Conservation (phyloP, 64 coral and sea anemone species). For the Montipora efflorescens region DNA sequence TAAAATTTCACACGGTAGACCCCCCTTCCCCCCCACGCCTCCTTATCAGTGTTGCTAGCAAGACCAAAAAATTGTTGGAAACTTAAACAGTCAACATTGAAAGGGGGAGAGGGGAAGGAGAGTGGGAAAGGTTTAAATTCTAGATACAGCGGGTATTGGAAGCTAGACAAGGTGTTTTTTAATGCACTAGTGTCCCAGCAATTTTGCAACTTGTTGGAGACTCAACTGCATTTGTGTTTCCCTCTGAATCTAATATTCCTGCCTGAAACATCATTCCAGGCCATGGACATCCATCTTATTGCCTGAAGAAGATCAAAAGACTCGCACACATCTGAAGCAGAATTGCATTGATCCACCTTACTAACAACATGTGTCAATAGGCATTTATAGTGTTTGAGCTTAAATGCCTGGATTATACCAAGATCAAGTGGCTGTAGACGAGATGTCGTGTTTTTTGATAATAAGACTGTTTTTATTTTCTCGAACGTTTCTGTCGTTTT, state of each 20-base stretch:
- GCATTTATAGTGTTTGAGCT: slow-evolving; percentile 2
- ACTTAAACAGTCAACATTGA: too few relatives aligned
- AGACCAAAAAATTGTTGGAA: too few relatives aligned
- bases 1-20: too few relatives aligned
- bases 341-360: neutral
- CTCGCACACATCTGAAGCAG: slow-evolving; percentile 5
- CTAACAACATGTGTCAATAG: neutral
- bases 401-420: neutral
- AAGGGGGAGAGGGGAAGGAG: too few relatives aligned
- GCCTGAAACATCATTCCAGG: slow-evolving; percentile 27
- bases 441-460: neutral
- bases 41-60: too few relatives aligned
- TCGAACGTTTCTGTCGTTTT: slow-evolving; percentile 17
- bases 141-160: too few relatives aligned
- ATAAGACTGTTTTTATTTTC: neutral
- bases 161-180: too few relatives aligned
- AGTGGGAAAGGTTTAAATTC: too few relatives aligned
- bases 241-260: slow-evolving; percentile 16
- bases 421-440: slow-evolving; percentile 3
- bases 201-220: too few relatives aligned
- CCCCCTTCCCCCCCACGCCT: too few relatives aligned
- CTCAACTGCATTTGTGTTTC: slow-evolving; percentile 30
- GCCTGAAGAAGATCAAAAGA: slow-evolving; percentile 22
- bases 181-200: too few relatives aligned
- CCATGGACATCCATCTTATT: slow-evolving; percentile 18